These are phyloP conservation scores for Oscheius sp. DNA, from an alignment of 2,888 invertebrate species.

Conservation along the genomic window DNA sequence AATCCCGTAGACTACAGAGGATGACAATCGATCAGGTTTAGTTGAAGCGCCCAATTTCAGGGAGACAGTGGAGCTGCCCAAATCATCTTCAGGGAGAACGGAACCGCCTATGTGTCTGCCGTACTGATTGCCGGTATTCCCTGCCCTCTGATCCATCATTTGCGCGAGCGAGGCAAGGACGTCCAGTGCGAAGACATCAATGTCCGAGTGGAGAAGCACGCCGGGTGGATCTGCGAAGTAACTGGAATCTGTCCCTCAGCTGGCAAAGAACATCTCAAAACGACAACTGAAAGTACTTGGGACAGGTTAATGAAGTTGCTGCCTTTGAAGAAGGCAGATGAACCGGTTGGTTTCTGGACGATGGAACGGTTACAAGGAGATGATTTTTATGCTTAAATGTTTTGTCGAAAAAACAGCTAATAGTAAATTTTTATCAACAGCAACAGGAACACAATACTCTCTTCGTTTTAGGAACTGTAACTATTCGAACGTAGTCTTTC, in stretches of 20 bases:
- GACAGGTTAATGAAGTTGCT: not conserved
- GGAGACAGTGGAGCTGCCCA: constrained; percentile 24
- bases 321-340: not conserved
- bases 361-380: constrained; percentile 2
- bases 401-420: not conserved
- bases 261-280: no score
- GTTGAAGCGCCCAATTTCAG: not conserved
- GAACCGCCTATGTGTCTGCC: constrained; percentile 5
- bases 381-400: constrained; percentile 3
- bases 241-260: constrained; percentile 17
- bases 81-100: not conserved
- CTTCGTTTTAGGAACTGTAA: no score
- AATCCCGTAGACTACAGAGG: no score
- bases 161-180: not conserved
- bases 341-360: not conserved
- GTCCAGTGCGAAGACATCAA: constrained; percentile 9
- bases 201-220: constrained; percentile 1
- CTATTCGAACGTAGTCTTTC: no score
- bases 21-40: no score
- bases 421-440: no score
- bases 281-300: constrained; percentile 3
- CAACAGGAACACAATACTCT: no score
- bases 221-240: constrained; percentile 16
- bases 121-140: constrained; percentile 13
- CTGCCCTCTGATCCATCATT: constrained; percentile 5